Evolutionary conservation across 2,113 vertebrate species (phyloP).

Genomic region (Hippocampus zosterae): DNA sequence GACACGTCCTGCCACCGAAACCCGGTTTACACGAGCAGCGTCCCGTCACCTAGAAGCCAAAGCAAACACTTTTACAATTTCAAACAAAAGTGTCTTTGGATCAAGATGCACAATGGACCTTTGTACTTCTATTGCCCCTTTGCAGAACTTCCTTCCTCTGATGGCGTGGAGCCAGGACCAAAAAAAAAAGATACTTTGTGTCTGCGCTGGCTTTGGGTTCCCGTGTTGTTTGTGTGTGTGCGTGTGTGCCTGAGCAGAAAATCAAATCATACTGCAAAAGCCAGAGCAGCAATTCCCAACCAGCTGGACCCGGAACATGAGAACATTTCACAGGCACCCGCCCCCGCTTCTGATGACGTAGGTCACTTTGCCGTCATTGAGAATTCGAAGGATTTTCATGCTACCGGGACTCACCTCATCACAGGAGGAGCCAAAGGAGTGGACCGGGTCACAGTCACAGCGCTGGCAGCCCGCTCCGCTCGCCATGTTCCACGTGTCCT

Average conservation of each 20-base stretch:
- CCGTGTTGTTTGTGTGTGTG: neutral
- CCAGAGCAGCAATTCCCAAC: conserved; percentile 20
- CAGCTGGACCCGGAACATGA: conserved; percentile 42
- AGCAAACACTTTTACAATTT: neutral
- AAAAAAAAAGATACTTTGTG: conserved; percentile 31
- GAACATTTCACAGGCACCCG: conserved; percentile 14
- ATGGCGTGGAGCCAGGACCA: conserved; percentile 57
- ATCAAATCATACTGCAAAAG: neutral
- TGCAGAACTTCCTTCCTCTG: conserved; percentile 61
- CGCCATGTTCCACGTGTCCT: conserved; percentile 83
- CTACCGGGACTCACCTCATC: conserved; percentile 66
- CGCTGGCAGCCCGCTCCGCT: conserved; percentile 79
- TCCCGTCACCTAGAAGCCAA: conserved; percentile 77
- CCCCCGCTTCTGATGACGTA: conserved; percentile 8
- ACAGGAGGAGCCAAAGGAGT: conserved; percentile 79
- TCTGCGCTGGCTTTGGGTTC: conserved; percentile 18
- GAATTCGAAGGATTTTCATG: too few relatives aligned
- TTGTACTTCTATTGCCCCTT: conserved; percentile 36
- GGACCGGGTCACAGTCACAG: conserved; percentile 77
- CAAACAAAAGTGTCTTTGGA: conserved; percentile 2
- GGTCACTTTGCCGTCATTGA: too few relatives aligned
- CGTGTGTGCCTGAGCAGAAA: neutral
- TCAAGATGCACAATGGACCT: conserved; percentile 27
- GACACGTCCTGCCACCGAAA: conserved; percentile 89
- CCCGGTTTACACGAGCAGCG: conserved; percentile 89